Base-by-base conservation (phyloP, 2,888 invertebrate genomes). In the Tetramorium bicarinatum region DNA sequence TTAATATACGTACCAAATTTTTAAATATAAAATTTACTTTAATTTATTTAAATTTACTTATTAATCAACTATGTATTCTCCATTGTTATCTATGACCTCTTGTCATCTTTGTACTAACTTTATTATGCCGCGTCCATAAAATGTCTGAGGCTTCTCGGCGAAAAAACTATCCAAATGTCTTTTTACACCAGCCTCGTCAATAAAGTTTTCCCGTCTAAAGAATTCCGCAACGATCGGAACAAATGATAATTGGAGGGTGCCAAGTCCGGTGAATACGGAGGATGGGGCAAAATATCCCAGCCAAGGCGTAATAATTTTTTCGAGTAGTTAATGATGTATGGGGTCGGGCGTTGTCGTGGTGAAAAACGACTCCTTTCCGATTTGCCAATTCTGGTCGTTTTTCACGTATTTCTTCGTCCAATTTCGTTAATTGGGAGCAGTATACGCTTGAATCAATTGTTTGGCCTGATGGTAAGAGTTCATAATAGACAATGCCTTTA, bases 401-500 rank as follows among this genome's bases (percentile, higher is more conserved):
- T 52, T 69, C 21, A 69, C 85, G 67, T 34, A 85, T 52, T 72
- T 84, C 21, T 69, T 82, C 56, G 52, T 85, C 71, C 76, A 87
- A 72, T 76, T 77, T 76, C n/a, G 62, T 64, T 29, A 87, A 62
- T 56, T 86, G 86, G 13, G 74, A 59, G 83, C 81, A 83, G 66
- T 87, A 86, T 56, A 85, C 86, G 7, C 71, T 71, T 34, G 84
- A 88, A 86, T 88, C 82, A 64, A 87, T 47, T 11, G 87, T 89
- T 74, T 52, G 82, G 64, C 86, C 0, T 25, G 4, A 49, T 11
- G 29, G 67, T 67, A 54, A 54, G 1, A 54, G 21, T 4, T 67
- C 67, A 6, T 95, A 95, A 95, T 95, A 95, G 95, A 56, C 29
- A 21, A 85, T 54, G 47, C 67, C 66, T 41, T 85, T 29, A 29